phyloP scores from a whole-genome alignment of 2,113 vertebrate species.

The Hirundichthys speculiger region DNA sequence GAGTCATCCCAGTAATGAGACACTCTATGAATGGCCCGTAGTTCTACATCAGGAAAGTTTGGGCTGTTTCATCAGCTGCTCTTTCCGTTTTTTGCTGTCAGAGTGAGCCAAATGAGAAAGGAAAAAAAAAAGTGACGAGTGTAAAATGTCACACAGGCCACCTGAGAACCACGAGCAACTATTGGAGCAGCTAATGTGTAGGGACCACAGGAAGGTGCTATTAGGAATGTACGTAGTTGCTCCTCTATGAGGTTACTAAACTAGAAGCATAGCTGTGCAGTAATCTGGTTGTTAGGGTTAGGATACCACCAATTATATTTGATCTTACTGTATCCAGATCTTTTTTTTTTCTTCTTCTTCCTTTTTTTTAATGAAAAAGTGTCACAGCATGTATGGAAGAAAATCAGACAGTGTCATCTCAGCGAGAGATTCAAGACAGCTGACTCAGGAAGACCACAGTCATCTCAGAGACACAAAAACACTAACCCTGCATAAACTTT shows the following conservation, averaged over 20 bases:
- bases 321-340: neutral
- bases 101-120: neutral
- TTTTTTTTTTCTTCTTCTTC: neutral
- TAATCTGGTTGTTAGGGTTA: no score
- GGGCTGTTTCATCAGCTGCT: neutral
- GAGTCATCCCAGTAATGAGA: slow-evolving; percentile 9
- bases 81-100: neutral
- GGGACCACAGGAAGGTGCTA: neutral
- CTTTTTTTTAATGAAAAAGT: neutral
- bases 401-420: slow-evolving; percentile 17
- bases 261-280: no score
- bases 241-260: slow-evolving; percentile 8
- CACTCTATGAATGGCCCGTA: neutral
- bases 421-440: slow-evolving; percentile 39
- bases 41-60: slow-evolving; percentile 4
- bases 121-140: no score
- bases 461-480: slow-evolving; percentile 17
- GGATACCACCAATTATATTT: no score
- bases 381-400: neutral
- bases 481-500: slow-evolving; percentile 15
- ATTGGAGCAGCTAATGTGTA: slow-evolving; percentile 1
- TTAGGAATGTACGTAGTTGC: slow-evolving; percentile 8
- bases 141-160: neutral
- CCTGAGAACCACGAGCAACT: neutral
- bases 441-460: slow-evolving; percentile 39